These are phyloP conservation scores for Drosophila murphyi DNA, from an alignment of 1,140 invertebrate species.

Conservation along the genomic window DNA sequence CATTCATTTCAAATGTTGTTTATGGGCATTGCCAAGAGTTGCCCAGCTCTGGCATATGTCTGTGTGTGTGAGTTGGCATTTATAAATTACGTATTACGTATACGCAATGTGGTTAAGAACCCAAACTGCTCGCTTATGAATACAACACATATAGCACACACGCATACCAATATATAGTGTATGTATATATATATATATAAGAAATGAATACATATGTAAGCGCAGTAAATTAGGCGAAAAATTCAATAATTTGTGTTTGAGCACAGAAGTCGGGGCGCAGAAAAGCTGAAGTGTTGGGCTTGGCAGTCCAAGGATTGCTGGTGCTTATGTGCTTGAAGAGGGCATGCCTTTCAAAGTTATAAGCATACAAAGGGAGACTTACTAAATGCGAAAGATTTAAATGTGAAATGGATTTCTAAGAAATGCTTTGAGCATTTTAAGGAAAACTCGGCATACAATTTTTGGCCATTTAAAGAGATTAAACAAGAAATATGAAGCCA, in stretches of 20 bases:
- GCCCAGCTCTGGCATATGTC: conserved; percentile 1
- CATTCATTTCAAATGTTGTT: conserved; percentile 40
- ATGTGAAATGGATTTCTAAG: background rate
- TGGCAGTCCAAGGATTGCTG: background rate
- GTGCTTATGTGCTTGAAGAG: too few relatives aligned
- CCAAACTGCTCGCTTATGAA: conserved; percentile 75
- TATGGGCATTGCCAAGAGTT: conserved; percentile 42
- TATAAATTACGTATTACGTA: conserved; percentile 76
- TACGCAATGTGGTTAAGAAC: conserved; percentile 67
- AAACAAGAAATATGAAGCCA: background rate
- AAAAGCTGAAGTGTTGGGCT: background rate
- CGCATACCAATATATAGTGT: background rate
- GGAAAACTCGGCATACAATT: background rate
- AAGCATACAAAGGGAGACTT: too few relatives aligned
- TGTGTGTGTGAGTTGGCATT: conserved; percentile 33
- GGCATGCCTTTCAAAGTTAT: background rate
- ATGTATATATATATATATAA: background rate
- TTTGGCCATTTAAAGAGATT: background rate
- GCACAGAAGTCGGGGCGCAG: background rate
- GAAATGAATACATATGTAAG: conserved; percentile 35
- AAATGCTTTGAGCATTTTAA: background rate
- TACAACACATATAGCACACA: conserved; percentile 38
- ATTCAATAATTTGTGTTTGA: conserved; percentile 68
- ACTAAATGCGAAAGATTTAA: too few relatives aligned
- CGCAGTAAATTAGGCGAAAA: conserved; percentile 72